Evolutionary conservation across 2,888 invertebrate genomes (phyloP), one percentile per base, ranked within the genome.

Genomic region (Nymphalis polychloros): DNA sequence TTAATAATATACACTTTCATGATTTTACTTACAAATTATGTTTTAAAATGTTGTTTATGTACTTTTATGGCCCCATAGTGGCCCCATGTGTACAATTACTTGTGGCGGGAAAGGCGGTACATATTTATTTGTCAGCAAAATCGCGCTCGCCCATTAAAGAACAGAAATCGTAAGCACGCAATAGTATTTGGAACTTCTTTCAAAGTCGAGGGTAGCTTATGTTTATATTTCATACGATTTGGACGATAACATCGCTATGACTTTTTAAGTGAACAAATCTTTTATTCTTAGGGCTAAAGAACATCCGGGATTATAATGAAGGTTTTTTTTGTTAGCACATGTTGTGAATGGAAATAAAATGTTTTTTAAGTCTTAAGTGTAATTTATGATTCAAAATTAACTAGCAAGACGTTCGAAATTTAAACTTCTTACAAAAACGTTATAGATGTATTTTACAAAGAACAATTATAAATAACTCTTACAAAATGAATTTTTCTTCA

Each of bases 101-200:
- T 81, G 82, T 80, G 79, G 74, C 74, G 78, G 82, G 79, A 80
- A 83, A 79, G 83, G 81, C 80, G 82, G 85, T 86, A 85, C 85
- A 84, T 88, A 88, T 89, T 89, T 89, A 88, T 90, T 89, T 89
- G 89, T 90, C 88, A 88, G 89, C 88, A 76, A 88, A 89, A 88
- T 89, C 86, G 84, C 84, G 81, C 81, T 82, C 78, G 80, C 80
- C 88, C 88, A 89, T 89, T 90, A 89, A 80, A 81, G 79, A 77
- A 75, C 75, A 81, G 77, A 83, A 86, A 85, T 84, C 82, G 84
- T 86, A 83, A 84, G 85, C 86, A 88, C 87, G 88, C 86, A 85
- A 88, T 88, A 87, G 79, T 84, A 86, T 84, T 84, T 80, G 78
- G 80, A 80, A 82, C 75, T 83, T 81, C 81, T 77, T 77, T 77